These are phyloP conservation scores for Parauchenoglanis punctatus DNA, from an alignment of 2,797 vertebrate species.

Conservation along the genomic window DNA sequence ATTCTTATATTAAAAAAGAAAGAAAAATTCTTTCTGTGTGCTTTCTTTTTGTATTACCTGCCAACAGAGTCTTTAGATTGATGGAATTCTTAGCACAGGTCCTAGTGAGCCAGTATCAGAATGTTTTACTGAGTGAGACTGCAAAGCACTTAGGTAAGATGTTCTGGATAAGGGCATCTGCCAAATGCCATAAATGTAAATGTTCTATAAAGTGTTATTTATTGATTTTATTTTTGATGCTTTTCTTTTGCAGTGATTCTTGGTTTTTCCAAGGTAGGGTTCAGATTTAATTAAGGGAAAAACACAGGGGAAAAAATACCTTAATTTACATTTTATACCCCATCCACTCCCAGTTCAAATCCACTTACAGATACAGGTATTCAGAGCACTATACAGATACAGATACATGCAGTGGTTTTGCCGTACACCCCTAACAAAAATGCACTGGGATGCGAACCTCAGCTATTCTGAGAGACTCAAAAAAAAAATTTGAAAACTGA, in stretches of 20 bases:
- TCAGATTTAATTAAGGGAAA: neutral
- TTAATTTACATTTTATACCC: neutral
- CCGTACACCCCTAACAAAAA: neutral
- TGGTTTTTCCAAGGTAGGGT: neutral
- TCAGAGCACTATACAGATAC: neutral
- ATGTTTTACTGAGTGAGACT: no score
- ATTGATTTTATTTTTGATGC: neutral
- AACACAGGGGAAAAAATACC: neutral
- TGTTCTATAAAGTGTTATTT: neutral
- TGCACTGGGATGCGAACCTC: neutral
- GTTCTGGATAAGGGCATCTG: no score
- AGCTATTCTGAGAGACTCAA: neutral
- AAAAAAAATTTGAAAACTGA: no score
- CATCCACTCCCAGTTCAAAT: neutral
- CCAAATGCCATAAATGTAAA: no score
- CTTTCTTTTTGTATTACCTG: no score
- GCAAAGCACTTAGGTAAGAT: no score
- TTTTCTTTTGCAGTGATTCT: no score
- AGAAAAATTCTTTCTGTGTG: no score
- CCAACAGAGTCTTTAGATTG: no score
- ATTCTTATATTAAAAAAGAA: no score
- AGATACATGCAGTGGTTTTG: neutral
- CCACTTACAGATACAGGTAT: neutral
- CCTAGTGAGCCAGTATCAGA: no score
- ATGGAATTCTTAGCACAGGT: no score